Evolutionary conservation across 2,888 invertebrate species (phyloP).

Genomic region (Antitype chi): DNA sequence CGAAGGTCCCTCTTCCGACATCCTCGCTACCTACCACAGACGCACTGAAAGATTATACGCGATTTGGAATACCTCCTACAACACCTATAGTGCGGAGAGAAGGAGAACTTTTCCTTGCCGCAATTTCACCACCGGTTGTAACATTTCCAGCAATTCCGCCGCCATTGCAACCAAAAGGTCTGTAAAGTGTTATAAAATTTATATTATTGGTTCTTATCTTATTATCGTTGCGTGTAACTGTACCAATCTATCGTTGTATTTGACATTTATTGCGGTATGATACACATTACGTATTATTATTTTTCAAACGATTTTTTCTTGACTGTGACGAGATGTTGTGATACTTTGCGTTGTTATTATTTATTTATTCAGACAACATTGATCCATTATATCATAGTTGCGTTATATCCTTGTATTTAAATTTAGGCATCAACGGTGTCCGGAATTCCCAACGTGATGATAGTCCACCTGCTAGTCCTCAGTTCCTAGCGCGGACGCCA

Average conservation of each 20-base stretch:
- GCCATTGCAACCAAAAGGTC: slow-evolving; percentile 51
- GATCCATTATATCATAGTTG: background rate
- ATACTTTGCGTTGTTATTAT: background rate
- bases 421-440: slow-evolving; percentile 32
- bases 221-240: background rate
- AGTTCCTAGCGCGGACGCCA: slow-evolving; percentile 77
- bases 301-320: background rate
- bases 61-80: slow-evolving; percentile 79
- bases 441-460: slow-evolving; percentile 79
- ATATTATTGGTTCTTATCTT: background rate
- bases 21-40: slow-evolving; percentile 59
- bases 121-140: slow-evolving; percentile 47
- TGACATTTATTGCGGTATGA: background rate
- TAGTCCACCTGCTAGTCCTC: slow-evolving; percentile 82
- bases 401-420: background rate
- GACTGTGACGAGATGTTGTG: background rate
- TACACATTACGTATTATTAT: background rate
- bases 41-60: slow-evolving; percentile 77
- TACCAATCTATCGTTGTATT: background rate
- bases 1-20: slow-evolving; percentile 72
- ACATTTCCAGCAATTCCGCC: slow-evolving; percentile 44
- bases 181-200: slow-evolving; percentile 18
- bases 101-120: slow-evolving; percentile 61
- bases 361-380: background rate
- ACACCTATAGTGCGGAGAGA: slow-evolving; percentile 62